phyloP scores from a whole-genome alignment of 2,113 vertebrate species.

The Thamnophis sirtalis region DNA sequence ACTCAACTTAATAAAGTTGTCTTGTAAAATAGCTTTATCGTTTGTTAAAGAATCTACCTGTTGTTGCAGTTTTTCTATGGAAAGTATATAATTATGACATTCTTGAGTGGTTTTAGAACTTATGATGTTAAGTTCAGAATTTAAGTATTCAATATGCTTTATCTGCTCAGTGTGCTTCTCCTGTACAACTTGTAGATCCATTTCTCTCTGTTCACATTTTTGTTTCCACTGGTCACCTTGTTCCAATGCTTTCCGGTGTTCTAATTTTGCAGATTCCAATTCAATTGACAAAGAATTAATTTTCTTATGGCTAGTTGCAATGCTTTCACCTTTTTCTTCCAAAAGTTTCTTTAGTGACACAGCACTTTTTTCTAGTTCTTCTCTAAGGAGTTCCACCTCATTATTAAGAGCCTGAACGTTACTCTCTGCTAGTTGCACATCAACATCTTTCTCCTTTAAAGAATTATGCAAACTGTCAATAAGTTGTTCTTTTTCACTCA shows the following conservation, averaged over 20 bases:
- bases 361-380: constrained; percentile 57
- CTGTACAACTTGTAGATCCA: constrained; percentile 71
- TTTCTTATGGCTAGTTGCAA: constrained; percentile 58
- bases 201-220: constrained; percentile 73
- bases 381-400: constrained; percentile 56
- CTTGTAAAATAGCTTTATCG: constrained; percentile 67
- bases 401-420: constrained; percentile 51
- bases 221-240: constrained; percentile 66
- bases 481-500: constrained; percentile 64
- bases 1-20: constrained; percentile 58
- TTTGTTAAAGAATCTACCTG: constrained; percentile 57
- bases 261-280: constrained; percentile 67
- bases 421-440: constrained; percentile 50
- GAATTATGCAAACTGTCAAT: constrained; percentile 57
- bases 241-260: constrained; percentile 70
- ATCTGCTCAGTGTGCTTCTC: constrained; percentile 70
- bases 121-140: constrained; percentile 64
- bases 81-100: constrained; percentile 25
- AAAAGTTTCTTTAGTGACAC: constrained; percentile 53
- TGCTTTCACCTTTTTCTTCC: constrained; percentile 68
- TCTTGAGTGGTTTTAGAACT: constrained; percentile 69
- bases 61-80: constrained; percentile 55
- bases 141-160: constrained; percentile 62
- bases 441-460: constrained; percentile 53
- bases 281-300: constrained; percentile 66